phyloP scores from a whole-genome alignment of 2,888 invertebrate species.

The Meghimatium bilineatum region DNA sequence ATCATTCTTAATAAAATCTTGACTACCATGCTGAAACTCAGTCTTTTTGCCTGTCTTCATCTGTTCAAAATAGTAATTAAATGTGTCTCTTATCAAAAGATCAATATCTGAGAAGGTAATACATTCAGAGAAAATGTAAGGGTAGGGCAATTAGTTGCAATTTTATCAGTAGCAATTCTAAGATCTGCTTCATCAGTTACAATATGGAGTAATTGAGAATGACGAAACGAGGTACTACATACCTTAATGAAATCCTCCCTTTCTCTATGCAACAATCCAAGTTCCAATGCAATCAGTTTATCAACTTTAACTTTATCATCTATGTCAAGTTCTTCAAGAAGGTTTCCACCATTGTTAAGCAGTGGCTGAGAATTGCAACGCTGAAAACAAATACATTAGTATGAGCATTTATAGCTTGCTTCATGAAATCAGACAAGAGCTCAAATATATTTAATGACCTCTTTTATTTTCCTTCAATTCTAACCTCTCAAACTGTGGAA shows the following conservation, averaged over 20 bases:
- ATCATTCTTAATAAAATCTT: constrained; percentile 64
- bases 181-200: no score
- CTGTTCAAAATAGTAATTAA: constrained; percentile 22
- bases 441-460: no score
- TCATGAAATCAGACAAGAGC: no score
- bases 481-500: no score
- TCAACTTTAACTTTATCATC: constrained; percentile 55
- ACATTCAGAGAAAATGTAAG: not conserved
- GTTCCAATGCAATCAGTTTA: constrained; percentile 57
- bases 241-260: constrained; percentile 48
- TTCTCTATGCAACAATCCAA: constrained; percentile 57
- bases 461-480: no score
- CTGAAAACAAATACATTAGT: constrained; percentile 48
- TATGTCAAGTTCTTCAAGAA: constrained; percentile 69
- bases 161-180: no score
- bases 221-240: not conserved
- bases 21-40: constrained; percentile 57
- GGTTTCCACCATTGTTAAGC: constrained; percentile 61
- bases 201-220: no score
- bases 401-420: not conserved
- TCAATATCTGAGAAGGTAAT: no score
- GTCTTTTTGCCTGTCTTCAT: constrained; percentile 36
- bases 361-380: constrained; percentile 66
- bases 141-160: no score
- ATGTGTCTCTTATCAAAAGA: not conserved